These are phyloP conservation scores for Callipepla squamata DNA, from an alignment of 2,113 vertebrate genomes.

Conservation along the genomic window DNA sequence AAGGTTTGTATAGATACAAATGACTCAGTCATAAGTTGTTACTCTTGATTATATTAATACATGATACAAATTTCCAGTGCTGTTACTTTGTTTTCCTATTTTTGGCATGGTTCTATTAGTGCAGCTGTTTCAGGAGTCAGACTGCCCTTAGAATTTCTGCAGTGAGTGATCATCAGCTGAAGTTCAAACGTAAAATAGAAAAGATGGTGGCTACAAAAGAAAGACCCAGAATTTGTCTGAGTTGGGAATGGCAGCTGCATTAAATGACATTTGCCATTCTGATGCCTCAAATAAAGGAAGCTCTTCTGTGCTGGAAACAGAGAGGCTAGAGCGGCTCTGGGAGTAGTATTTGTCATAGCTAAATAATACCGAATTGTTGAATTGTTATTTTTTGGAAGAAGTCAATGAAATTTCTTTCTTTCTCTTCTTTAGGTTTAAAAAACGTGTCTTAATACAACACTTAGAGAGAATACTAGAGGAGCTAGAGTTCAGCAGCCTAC, in stretches of 20 bases:
- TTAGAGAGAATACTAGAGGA: conserved; percentile 89
- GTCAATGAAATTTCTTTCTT: neutral
- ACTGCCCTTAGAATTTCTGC: rapidly evolving
- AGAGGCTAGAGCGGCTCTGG: neutral
- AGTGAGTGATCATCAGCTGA: neutral
- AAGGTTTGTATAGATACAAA: conserved; percentile 79
- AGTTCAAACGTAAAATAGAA: neutral
- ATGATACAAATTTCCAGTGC: neutral
- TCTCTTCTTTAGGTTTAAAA: conserved; percentile 91
- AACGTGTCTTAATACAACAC: conserved; percentile 97
- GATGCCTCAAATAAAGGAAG: neutral
- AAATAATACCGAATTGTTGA: neutral
- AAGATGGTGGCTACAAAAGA: neutral
- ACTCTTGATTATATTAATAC: neutral
- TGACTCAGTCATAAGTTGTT: rapidly evolving
- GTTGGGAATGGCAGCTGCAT: neutral
- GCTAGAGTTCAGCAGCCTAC: conserved; percentile 80
- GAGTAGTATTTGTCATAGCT: neutral
- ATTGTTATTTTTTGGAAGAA: neutral
- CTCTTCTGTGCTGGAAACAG: neutral
- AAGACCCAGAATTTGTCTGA: neutral
- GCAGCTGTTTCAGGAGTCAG: neutral
- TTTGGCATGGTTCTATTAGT: neutral
- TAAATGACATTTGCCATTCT: neutral
- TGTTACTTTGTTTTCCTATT: neutral